Evolutionary conservation across 2,888 invertebrate species (phyloP), one percentile per base, ranked within the genome.

Genomic region (Pyrrhia umbra): DNA sequence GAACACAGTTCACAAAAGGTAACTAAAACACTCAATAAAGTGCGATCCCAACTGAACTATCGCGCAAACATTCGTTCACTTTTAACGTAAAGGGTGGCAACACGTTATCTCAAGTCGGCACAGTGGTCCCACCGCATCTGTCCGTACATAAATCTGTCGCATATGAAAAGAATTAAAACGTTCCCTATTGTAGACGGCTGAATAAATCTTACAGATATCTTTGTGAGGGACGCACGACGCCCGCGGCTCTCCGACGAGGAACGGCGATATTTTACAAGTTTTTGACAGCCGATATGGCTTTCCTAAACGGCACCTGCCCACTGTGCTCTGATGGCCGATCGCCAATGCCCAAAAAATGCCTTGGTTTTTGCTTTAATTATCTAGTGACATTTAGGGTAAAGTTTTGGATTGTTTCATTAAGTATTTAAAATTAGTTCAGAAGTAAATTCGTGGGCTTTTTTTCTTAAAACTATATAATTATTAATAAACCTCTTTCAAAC

Each of bases 251-350:
- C 82, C 82, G 85, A 90, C 93, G 92, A 92, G 92, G 89, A 90
- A 90, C 90, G 92, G 93, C 95, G 93, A 96, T 96, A 96, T 96
- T 96, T 96, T 95, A 96, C 95, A 95, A 96, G 95, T 96, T 96
- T 96, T 96, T 96, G 96, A 96, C 96, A 96, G 95, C 90, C 93
- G 93, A 92, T 95, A 96, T 95, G 95, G 95, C 95, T 95, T 95
- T 94, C 92, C 93, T 93, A 92, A 95, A 92, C 93, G 90, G 85
- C 93, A 92, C 92, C 92, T 92, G 92, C 92, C 88, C 89, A 83
- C 85, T 82, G 87, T 81, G 83, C 81, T 74, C 74, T 77, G 79
- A 77, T 75, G 79, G 77, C 64, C 70, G 68, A 75, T 77, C 78
- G 78, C 71, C 78, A 80, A 80, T 65, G 55, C 45, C 15, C 23